Conservation (phyloP, 1,140 invertebrate species). For the Lerema accius region DNA sequence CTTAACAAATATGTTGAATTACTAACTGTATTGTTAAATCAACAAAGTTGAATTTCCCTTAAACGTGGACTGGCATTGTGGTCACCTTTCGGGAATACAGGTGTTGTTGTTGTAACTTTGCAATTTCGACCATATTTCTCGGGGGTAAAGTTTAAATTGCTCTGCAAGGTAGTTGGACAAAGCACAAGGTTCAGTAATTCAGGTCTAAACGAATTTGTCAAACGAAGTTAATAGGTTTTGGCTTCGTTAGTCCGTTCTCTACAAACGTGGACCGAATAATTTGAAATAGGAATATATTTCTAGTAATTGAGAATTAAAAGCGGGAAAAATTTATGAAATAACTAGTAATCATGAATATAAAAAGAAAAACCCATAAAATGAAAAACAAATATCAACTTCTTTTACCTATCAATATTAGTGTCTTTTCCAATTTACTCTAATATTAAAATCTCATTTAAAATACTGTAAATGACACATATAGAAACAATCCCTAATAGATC, state of each 20-base stretch:
- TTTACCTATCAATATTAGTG: too few species aligned
- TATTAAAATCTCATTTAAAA: too few species aligned
- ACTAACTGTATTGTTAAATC: neutral
- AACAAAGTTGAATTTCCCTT: neutral
- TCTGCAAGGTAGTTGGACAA: neutral
- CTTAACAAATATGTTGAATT: too few species aligned
- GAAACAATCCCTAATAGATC: too few species aligned
- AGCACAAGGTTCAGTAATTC: conserved; percentile 5
- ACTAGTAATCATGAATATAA: too few species aligned
- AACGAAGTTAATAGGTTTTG: conserved; percentile 5
- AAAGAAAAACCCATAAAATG: too few species aligned
- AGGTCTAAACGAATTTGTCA: conserved; percentile 14
- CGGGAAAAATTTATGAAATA: too few species aligned
- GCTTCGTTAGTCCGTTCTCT: conserved; percentile 9
- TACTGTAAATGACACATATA: too few species aligned
- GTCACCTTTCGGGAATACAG: neutral
- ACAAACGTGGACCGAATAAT: neutral
- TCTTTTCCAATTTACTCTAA: too few species aligned
- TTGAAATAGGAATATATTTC: neutral
- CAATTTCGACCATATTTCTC: neutral
- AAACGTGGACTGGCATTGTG: neutral
- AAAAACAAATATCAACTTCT: too few species aligned
- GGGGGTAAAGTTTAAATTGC: neutral
- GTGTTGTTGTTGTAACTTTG: neutral
- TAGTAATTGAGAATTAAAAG: too few species aligned